Evolutionary conservation across 2,888 invertebrate genomes (phyloP).

Genomic region (Subacronicta megacephala): DNA sequence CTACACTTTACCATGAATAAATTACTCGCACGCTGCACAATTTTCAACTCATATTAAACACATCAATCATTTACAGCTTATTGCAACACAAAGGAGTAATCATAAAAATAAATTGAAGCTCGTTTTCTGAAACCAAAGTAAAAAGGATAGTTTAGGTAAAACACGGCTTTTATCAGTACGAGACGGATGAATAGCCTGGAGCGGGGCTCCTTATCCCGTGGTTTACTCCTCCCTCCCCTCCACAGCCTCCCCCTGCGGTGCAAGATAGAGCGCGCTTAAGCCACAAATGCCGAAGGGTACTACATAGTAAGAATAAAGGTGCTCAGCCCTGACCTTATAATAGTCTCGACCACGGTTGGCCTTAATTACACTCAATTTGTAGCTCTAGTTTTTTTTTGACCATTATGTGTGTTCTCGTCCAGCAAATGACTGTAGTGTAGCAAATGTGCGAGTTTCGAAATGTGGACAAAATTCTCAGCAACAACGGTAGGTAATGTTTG

Average conservation of each 20-base stretch:
- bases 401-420: constrained; percentile 29
- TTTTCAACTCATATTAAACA: constrained; percentile 65
- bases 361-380: constrained; percentile 60
- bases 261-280: constrained; percentile 61
- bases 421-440: constrained; percentile 6
- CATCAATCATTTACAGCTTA: constrained; percentile 66
- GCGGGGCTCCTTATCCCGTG: constrained; percentile 62
- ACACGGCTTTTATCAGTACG: constrained; percentile 71
- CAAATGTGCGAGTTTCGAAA: constrained; percentile 17
- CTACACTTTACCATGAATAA: constrained; percentile 70
- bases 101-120: constrained; percentile 70
- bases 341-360: constrained; percentile 45
- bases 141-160: constrained; percentile 68
- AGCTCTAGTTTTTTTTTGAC: constrained; percentile 43
- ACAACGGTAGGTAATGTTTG: constrained; percentile 22
- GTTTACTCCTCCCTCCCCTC: constrained; percentile 42
- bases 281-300: constrained; percentile 64
- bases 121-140: constrained; percentile 59
- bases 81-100: constrained; percentile 57
- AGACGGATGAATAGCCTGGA: constrained; percentile 69
- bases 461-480: constrained; percentile 19
- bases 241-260: constrained; percentile 41
- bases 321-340: constrained; percentile 63
- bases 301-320: constrained; percentile 61
- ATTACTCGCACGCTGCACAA: constrained; percentile 68